Evolutionary conservation across 2,113 vertebrate species (phyloP).

Genomic region (Todiramphus saurophagus): DNA sequence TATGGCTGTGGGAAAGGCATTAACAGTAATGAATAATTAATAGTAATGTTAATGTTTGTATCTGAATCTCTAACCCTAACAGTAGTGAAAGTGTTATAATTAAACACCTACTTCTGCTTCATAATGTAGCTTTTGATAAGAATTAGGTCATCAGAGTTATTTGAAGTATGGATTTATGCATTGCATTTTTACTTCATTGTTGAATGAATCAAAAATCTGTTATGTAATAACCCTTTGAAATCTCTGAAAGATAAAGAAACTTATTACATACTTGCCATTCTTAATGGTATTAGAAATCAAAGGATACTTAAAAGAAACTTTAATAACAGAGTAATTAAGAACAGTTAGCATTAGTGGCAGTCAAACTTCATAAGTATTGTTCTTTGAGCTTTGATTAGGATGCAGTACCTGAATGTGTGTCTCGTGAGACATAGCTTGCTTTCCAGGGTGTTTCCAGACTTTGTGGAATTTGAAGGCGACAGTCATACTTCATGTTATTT

Average conservation of each 20-base stretch:
- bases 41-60: neutral
- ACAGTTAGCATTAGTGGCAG: neutral
- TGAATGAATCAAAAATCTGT: neutral
- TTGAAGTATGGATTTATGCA: conserved; percentile 26
- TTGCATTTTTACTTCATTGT: neutral
- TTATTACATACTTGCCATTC: neutral
- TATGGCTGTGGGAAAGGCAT: neutral
- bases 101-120: neutral
- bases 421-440: neutral
- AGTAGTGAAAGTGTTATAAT: neutral
- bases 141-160: conserved; percentile 30
- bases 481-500: neutral
- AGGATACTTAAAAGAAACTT: conserved; percentile 35
- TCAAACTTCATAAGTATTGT: neutral
- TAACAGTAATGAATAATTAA: neutral
- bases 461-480: neutral
- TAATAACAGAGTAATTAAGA: neutral
- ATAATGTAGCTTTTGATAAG: conserved; percentile 3
- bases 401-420: neutral
- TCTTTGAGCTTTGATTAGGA: conserved; percentile 11
- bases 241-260: neutral
- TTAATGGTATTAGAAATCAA: conserved; percentile 19
- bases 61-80: neutral
- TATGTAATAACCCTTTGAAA: conserved; percentile 45
- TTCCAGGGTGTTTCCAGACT: neutral